Conservation (phyloP, 1,140 invertebrate species). For the Drosophila triauraria region DNA sequence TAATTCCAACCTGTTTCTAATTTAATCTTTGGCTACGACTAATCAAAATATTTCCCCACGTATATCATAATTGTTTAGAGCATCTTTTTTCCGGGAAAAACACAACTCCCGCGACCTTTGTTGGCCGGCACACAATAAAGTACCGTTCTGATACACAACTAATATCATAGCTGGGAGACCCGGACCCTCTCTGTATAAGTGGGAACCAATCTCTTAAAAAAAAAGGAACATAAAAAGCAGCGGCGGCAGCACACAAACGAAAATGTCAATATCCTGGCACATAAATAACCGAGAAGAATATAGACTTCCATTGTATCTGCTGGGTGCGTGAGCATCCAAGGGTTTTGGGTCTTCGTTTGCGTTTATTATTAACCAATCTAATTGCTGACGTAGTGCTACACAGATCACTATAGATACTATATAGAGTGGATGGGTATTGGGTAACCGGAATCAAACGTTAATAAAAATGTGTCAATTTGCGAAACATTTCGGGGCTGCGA, state of each 20-base stretch:
- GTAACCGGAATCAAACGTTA: slow-evolving; percentile 64
- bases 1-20: slow-evolving; percentile 12
- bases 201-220: slow-evolving; percentile 19
- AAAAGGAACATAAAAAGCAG: slow-evolving; percentile 49
- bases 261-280: slow-evolving; percentile 74
- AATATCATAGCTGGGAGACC: slow-evolving; percentile 27
- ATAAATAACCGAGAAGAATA: slow-evolving; percentile 72
- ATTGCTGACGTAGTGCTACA: slow-evolving; percentile 69
- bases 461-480: slow-evolving; percentile 77
- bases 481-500: slow-evolving; percentile 54
- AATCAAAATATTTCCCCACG: slow-evolving; percentile 76
- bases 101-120: slow-evolving; percentile 40
- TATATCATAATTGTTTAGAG: slow-evolving; percentile 67
- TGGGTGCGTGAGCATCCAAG: slow-evolving; percentile 27
- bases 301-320: slow-evolving; percentile 48
- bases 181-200: slow-evolving; percentile 16
- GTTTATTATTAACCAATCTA: slow-evolving; percentile 49
- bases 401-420: slow-evolving; percentile 44
- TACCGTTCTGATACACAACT: slow-evolving; percentile 65
- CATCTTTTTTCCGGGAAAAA: slow-evolving; percentile 27
- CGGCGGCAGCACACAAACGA: slow-evolving; percentile 57
- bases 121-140: slow-evolving; percentile 56
- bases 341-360: slow-evolving; percentile 29
- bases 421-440: slow-evolving; percentile 35
- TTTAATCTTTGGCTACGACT: neutral